Conservation (phyloP, 2,113 vertebrate genomes). For the Octodon degus region DNA sequence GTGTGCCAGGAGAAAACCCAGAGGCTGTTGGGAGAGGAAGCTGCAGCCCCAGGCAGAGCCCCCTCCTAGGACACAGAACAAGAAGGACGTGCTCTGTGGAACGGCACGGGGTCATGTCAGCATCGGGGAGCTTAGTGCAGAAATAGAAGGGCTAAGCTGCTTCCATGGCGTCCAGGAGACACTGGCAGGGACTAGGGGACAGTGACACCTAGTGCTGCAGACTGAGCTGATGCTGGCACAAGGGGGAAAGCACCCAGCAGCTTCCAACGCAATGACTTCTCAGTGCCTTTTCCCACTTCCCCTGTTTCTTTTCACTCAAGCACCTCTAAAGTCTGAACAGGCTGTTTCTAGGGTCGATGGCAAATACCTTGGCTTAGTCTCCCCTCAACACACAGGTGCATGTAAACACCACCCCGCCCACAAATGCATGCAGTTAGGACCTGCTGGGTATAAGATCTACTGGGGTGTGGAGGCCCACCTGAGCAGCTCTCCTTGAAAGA, state of each 20-base stretch:
- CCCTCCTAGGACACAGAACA: background rate
- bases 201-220: constrained; percentile 79
- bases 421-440: background rate
- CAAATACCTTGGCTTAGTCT: background rate
- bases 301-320: background rate
- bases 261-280: background rate
- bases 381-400: too few species aligned
- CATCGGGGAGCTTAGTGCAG: background rate
- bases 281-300: background rate
- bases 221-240: background rate
- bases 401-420: background rate
- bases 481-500: too few species aligned
- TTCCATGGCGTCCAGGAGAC: background rate
- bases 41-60: background rate
- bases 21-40: background rate
- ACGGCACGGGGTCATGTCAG: background rate
- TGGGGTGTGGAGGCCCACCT: too few species aligned
- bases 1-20: background rate
- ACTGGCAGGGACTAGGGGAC: constrained; percentile 51
- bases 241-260: background rate
- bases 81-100: background rate
- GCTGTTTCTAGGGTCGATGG: background rate
- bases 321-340: background rate
- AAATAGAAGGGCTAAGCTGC: constrained; percentile 16
- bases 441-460: background rate